Evolutionary conservation across 2,888 invertebrate genomes (phyloP).

Genomic region (Idaea aversata): DNA sequence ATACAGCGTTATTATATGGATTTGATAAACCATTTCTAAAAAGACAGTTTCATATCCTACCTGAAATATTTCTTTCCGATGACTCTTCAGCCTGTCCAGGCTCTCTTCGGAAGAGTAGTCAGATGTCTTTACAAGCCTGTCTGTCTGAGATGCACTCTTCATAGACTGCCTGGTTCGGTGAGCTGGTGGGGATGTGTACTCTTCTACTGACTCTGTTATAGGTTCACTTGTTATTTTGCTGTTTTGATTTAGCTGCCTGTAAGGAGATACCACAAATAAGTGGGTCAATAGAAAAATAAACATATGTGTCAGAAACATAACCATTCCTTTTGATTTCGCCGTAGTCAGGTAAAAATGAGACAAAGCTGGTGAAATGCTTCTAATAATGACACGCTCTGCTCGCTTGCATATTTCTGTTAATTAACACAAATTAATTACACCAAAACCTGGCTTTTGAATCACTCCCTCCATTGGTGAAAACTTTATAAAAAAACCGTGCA

Average conservation of each 20-base stretch:
- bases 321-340: too few species aligned
- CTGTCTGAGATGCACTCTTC: conserved; percentile 43
- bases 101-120: conserved; percentile 81
- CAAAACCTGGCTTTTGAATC: too few species aligned
- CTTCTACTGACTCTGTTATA: conserved; percentile 47
- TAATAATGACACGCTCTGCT: too few species aligned
- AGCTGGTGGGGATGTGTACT: conserved; percentile 44
- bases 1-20: neutral
- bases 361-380: too few species aligned
- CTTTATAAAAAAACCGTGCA: too few species aligned
- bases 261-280: conserved; percentile 8
- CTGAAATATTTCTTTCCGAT: conserved; percentile 65
- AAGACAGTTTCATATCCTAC: conserved; percentile 21
- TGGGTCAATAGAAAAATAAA: neutral
- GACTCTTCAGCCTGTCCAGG: conserved; percentile 53
- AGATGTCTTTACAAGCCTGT: conserved; percentile 69
- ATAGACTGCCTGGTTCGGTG: conserved; percentile 57
- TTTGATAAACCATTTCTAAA: neutral
- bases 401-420: too few species aligned
- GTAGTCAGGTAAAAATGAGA: too few species aligned
- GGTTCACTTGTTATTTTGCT: conserved; percentile 44
- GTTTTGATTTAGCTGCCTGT: conserved; percentile 54
- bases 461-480: too few species aligned
- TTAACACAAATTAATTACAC: too few species aligned
- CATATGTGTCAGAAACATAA: too few species aligned